Percentiles rank a stretch among this genome's conserved stretches.
Conservation (phyloP, 2,797 vertebrate species). For the Pseudochirops corinnae region DNA sequence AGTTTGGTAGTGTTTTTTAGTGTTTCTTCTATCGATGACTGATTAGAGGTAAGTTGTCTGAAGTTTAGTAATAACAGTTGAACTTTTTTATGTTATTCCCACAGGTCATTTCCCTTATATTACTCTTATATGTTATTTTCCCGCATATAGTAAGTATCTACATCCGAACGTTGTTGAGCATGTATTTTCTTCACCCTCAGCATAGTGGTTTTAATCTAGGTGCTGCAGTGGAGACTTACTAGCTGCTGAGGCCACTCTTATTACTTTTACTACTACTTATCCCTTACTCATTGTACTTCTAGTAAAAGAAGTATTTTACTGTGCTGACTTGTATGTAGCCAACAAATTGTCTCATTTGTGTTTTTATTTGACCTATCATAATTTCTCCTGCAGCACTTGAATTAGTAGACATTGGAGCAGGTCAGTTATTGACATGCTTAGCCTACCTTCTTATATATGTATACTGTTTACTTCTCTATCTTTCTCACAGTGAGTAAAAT, state of each 20-base stretch:
- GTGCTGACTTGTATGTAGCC: slow-evolving; percentile 21
- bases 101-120: background rate
- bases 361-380: slow-evolving; percentile 2
- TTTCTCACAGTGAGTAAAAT: slow-evolving; percentile 24
- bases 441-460: slow-evolving; percentile 21
- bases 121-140: background rate
- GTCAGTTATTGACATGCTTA: slow-evolving; percentile 17
- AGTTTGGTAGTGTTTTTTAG: background rate
- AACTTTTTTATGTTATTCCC: slow-evolving; percentile 34
- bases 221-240: background rate
- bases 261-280: slow-evolving; percentile 14
- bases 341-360: background rate
- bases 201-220: background rate
- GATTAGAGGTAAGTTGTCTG: slow-evolving; percentile 24
- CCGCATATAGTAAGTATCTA: background rate
- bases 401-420: slow-evolving; percentile 25
- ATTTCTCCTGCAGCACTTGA: slow-evolving; percentile 31
- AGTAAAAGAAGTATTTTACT: slow-evolving; percentile 19
- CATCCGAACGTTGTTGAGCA: background rate
- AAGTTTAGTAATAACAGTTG: slow-evolving; percentile 1
- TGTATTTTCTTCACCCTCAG: background rate
- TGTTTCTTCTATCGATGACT: background rate
- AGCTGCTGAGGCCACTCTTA: background rate
- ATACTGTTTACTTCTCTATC: slow-evolving; percentile 17
- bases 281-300: slow-evolving; percentile 5